Base-by-base conservation (phyloP, 2,888 invertebrate genomes). In the Plebejus melissa region DNA sequence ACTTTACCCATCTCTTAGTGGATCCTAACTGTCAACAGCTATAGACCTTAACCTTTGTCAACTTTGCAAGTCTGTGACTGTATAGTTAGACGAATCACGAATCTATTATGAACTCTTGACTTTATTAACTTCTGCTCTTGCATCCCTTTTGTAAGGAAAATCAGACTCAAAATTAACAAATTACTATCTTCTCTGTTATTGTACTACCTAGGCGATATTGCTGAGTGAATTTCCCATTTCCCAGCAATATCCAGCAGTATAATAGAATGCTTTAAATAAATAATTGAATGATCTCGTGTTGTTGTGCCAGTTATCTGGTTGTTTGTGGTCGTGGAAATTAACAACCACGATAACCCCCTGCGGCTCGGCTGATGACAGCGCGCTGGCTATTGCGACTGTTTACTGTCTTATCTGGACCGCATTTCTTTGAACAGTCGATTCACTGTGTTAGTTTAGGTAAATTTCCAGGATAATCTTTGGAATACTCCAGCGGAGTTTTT, bases 301-400 rank as follows among this genome's bases (percentile, higher is more conserved):
- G 74, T 70, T 75, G 74, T 71, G 57, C 83, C 83, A 82, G 84
- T 83, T 83, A 85, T 87, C 87, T 86, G 79, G 79, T 87, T 88
- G 87, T 87, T 88, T 85, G 83, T 83, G 82, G 79, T 82, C 84
- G 85, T 91, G 92, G 92, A 92, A 92, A 88, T 86, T 84, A 91
- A 90, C 91, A 79, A 80, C 78, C 78, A 83, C 78, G 89, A 88
- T 91, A 90, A 84, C 89, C 92, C 91, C 92, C 92, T 83, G 84
- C 84, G 86, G 85, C 82, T 83, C 79, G 79, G 80, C 79, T 92
- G 91, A 91, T 85, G 91, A 89, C 88, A 90, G 80, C 81, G 65
- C 75, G 75, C 76, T 57, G 75, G 74, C 77, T 76, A 83, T 91
- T 91, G 86, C 84, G 80, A 70, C 32, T 58, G 54, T 46, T 58